Base-by-base conservation (phyloP, 2,888 invertebrate species). In the Ophonus ardosiacus region DNA sequence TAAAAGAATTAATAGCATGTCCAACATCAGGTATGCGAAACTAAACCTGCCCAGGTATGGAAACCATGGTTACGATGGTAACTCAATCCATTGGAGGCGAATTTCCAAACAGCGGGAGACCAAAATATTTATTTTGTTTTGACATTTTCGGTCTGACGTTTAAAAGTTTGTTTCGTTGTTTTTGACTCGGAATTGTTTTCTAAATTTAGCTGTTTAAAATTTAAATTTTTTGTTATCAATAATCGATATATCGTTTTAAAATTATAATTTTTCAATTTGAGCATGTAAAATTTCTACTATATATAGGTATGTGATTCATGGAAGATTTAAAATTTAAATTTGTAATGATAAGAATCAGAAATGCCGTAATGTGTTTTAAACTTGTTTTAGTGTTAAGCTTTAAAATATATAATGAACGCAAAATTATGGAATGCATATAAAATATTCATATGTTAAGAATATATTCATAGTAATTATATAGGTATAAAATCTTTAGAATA, bases 1-100 rank as follows among this genome's bases (percentile, higher is more conserved):
- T 76, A 51, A 76, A 78, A 24, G 78, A 78, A 78, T 78, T 57
- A 78, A 78, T 78, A 78, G 57, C 78, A 15, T 78, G 78, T 78
- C 78, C 78, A 78, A 78, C 78, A 78, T 8, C 57, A 31, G 71
- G 31, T 31, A 31, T 31, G 31, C 31, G 3, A 31, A 7, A 0
- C 8, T 24, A 68, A 40, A 43, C 71, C 43, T 74, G 68, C 63
- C 24, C 68, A 68, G 68, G 68, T 68, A 38, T 24, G 68, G 63
- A n/a, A 17, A 59, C 59, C 38, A 68, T 63, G 63, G 63, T 63
- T 15, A 59, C 59, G 13, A 18, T 63, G 63, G 63, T 63, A 18
- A 43, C 43, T 74, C 43, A 18, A 74, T 40, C 40, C 71, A 74
- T 17, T 74, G 71, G 71, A 51, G 71, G 71, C 40, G 71, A 43